Conservation (phyloP, 2,113 vertebrate genomes). For the Hypomesus transpacificus region DNA sequence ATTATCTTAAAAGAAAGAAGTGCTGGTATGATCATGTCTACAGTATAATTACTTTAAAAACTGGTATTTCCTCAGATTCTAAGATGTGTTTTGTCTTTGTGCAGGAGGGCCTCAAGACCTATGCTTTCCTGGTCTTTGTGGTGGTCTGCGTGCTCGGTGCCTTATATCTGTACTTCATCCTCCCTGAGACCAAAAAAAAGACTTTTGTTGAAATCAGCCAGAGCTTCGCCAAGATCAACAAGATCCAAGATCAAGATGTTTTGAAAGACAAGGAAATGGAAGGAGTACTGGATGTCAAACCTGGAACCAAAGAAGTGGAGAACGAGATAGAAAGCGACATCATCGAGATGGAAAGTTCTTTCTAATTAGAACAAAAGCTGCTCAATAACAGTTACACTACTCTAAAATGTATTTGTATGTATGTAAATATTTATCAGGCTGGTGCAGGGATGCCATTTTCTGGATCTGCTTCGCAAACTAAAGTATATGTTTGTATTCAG, state of each 20-base stretch:
- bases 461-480: no score
- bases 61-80: constrained; percentile 4
- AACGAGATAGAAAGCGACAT: constrained; percentile 32
- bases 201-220: constrained; percentile 87
- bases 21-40: no score
- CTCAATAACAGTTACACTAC: neutral
- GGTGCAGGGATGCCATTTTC: no score
- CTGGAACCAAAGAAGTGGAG: constrained; percentile 31
- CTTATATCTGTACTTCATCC: constrained; percentile 77
- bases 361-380: constrained; percentile 39
- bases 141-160: constrained; percentile 75
- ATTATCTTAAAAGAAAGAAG: neutral
- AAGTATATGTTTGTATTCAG: no score
- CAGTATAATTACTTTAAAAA: constrained; percentile 4
- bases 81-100: constrained; percentile 56
- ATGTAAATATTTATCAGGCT: neutral
- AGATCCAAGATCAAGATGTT: constrained; percentile 43
- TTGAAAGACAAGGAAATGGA: constrained; percentile 65
- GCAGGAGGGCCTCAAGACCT: constrained; percentile 79
- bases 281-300: constrained; percentile 53
- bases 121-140: constrained; percentile 88
- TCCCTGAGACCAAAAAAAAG: constrained; percentile 96
- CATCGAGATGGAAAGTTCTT: constrained; percentile 58
- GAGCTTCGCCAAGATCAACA: constrained; percentile 86
- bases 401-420: constrained; percentile 10